Percentiles rank a stretch among this genome's conserved stretches.
These are phyloP conservation scores for Syrphus vitripennis DNA, from an alignment of 2,888 invertebrate genomes.

Conservation along the genomic window DNA sequence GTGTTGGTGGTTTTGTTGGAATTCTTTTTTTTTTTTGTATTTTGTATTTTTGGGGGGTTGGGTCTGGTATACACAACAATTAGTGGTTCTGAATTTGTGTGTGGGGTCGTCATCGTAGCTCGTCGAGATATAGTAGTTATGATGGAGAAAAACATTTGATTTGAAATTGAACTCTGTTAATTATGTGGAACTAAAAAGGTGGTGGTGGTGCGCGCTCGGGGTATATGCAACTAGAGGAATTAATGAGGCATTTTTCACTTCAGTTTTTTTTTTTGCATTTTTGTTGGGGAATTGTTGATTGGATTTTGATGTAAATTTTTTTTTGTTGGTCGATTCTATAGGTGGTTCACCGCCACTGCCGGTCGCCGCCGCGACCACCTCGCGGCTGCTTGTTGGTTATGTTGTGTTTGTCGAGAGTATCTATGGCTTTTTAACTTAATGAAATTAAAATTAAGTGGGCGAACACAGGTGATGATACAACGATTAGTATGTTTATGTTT, in stretches of 20 bases:
- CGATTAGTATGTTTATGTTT: constrained; percentile 65
- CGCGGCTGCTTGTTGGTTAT: constrained; percentile 52
- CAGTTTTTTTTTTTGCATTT: constrained; percentile 43
- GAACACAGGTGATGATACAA: constrained; percentile 69
- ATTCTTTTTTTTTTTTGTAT: constrained; percentile 2
- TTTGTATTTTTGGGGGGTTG: constrained; percentile 33
- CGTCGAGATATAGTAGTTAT: constrained; percentile 32
- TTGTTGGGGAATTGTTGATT: constrained; percentile 62
- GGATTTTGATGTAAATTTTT: constrained; percentile 69
- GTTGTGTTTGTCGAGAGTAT: constrained; percentile 46
- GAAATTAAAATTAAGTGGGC: constrained; percentile 70
- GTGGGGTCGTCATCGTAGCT: too few species aligned
- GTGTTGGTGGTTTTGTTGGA: constrained; percentile 41
- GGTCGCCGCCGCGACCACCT: background rate
- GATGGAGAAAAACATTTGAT: constrained; percentile 19
- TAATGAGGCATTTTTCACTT: constrained; percentile 58
- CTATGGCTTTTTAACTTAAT: constrained; percentile 66
- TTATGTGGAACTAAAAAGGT: constrained; percentile 49
- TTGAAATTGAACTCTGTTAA: constrained; percentile 61
- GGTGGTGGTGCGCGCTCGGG: constrained; percentile 33
- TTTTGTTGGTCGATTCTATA: constrained; percentile 43
- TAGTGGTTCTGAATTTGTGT: constrained; percentile 54
- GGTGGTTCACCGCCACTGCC: background rate
- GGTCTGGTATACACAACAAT: constrained; percentile 54
- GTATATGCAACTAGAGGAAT: constrained; percentile 49